These are phyloP conservation scores for Bubo scandiacus DNA, from an alignment of 2,113 vertebrate genomes.

Conservation along the genomic window DNA sequence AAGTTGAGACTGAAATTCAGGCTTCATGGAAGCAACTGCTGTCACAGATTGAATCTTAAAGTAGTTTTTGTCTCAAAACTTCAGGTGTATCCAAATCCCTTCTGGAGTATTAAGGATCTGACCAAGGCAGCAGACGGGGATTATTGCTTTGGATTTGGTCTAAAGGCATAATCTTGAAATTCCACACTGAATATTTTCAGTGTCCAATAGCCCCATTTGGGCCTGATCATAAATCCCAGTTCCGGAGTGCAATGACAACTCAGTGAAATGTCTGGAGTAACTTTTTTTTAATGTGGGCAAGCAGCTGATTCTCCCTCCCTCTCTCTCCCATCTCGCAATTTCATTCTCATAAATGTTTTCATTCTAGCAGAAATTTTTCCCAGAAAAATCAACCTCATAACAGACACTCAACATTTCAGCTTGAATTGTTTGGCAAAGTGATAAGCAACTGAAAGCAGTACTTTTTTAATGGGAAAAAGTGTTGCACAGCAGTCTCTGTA, in stretches of 20 bases:
- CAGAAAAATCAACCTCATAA: constrained; percentile 4
- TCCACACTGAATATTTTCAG: background rate
- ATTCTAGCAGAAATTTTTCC: constrained; percentile 2
- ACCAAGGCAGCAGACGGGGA: background rate
- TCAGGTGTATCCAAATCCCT: background rate
- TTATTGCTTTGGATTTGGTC: background rate
- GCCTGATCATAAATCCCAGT: background rate
- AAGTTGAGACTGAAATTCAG: background rate
- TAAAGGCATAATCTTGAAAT: background rate
- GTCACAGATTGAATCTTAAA: background rate
- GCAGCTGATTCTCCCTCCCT: background rate
- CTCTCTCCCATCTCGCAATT: background rate
- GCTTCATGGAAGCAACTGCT: background rate
- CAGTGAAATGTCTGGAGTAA: background rate
- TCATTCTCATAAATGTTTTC: constrained; percentile 11
- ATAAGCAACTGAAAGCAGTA: constrained; percentile 29
- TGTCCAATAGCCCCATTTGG: background rate
- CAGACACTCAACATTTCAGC: constrained; percentile 16
- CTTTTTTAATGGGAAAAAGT: constrained; percentile 20
- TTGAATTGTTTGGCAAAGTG: constrained; percentile 41
- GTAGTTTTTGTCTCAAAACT: background rate
- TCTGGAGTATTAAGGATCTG: background rate
- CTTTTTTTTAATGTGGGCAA: background rate
- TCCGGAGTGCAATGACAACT: background rate
- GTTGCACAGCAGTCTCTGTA: constrained; percentile 1